These are phyloP conservation scores for Xyrauchen texanus DNA, from an alignment of 2,113 vertebrate species.

Conservation along the genomic window DNA sequence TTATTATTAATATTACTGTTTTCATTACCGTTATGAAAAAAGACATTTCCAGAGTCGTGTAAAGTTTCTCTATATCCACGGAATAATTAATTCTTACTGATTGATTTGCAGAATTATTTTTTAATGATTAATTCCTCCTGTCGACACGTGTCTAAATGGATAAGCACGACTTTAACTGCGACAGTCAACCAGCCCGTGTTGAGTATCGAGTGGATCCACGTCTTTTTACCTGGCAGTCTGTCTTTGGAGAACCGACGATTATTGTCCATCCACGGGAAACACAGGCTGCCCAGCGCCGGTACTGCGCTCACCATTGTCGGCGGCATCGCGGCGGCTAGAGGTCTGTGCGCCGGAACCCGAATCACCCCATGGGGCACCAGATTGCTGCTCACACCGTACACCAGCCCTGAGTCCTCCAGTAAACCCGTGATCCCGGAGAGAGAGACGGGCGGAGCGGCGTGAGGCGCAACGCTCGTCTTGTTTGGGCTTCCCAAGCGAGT, in stretches of 20 bases:
- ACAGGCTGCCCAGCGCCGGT: conserved; percentile 73
- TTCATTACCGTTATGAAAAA: too few species aligned
- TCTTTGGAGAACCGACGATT: conserved; percentile 86
- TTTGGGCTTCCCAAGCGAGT: conserved; percentile 84
- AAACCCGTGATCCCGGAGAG: conserved; percentile 85
- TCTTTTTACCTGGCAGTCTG: conserved; percentile 85
- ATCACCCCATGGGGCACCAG: conserved; percentile 86
- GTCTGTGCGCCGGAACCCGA: conserved; percentile 89
- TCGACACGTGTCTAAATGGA: neutral
- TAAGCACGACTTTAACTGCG: neutral
- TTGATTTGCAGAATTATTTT: too few species aligned
- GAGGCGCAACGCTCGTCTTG: conserved; percentile 78
- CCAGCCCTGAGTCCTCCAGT: conserved; percentile 82
- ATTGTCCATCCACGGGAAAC: conserved; percentile 93
- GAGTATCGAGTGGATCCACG: neutral
- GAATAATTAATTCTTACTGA: too few species aligned
- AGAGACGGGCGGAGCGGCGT: conserved; percentile 83
- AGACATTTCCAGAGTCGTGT: too few species aligned
- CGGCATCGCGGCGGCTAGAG: conserved; percentile 76
- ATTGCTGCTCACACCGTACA: conserved; percentile 88
- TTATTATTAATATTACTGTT: too few species aligned
- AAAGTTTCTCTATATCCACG: too few species aligned
- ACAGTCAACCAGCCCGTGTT: neutral
- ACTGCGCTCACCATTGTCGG: conserved; percentile 68
- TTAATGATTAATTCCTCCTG: neutral